A percentile compares a stretch with the other conserved stretches of the same genome.
Evolutionary conservation across 2,797 vertebrate species (phyloP).

Genomic region (Anabacerthia variegaticeps): DNA sequence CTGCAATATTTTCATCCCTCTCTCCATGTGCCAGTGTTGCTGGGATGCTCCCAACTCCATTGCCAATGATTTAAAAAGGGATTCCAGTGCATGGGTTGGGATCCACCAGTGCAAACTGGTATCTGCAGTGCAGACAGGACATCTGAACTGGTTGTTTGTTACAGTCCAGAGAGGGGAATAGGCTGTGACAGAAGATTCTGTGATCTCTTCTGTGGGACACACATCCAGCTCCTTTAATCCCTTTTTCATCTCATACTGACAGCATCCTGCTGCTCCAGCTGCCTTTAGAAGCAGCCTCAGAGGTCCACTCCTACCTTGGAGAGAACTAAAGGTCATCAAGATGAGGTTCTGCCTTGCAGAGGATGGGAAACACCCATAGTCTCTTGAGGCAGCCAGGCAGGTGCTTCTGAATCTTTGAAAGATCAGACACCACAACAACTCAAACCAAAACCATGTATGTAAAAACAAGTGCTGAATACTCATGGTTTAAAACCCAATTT

Average conservation of each 20-base stretch:
- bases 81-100: neutral
- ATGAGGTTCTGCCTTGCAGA: neutral
- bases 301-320: neutral
- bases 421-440: neutral
- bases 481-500: neutral
- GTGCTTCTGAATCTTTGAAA: neutral
- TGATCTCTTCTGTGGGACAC: neutral
- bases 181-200: neutral
- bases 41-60: neutral
- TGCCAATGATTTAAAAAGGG: neutral
- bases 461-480: neutral
- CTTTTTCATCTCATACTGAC: neutral
- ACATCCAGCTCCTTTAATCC: neutral
- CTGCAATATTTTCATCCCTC: neutral
- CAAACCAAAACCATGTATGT: neutral
- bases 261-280: neutral
- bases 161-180: fast-evolving
- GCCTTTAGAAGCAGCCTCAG: neutral
- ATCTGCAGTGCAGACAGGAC: fast-evolving
- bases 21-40: fast-evolving
- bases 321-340: neutral
- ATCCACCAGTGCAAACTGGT: neutral
- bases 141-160: neutral
- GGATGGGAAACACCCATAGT: neutral
- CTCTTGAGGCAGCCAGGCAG: neutral